A percentile compares a stretch with the other conserved stretches of the same genome.
Evolutionary conservation across 1,140 invertebrate species (phyloP).

Genomic region (Gyrodactylus bullatarudis): DNA sequence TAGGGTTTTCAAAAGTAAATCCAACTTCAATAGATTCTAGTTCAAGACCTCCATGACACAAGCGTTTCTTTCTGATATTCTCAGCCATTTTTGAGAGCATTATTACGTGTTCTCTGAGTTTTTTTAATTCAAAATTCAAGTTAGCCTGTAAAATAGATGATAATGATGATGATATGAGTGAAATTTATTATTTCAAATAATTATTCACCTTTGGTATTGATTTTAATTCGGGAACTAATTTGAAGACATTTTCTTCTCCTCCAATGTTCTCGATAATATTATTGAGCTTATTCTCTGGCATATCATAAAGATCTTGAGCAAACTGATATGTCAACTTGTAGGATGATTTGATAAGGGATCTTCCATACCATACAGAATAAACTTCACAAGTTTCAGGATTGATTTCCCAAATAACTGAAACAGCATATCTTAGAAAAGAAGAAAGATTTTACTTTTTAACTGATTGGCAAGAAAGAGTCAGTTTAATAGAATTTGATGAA

Average conservation of each 20-base stretch:
- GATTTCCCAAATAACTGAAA: conserved; percentile 22
- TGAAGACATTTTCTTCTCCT: conserved; percentile 6
- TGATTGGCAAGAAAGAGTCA: too few relatives aligned
- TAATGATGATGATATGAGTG: too few relatives aligned
- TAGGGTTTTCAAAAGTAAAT: conserved; percentile 12
- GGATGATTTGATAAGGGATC: conserved; percentile 16
- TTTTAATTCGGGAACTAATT: not conserved
- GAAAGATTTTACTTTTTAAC: too few relatives aligned
- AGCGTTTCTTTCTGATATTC: conserved; percentile 9
- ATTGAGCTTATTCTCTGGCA: conserved; percentile 6
- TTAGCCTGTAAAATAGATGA: not conserved
- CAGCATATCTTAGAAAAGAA: conserved; percentile 17
- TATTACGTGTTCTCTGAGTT: conserved; percentile 14
- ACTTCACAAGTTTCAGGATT: conserved; percentile 14
- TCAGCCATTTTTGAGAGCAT: conserved; percentile 9
- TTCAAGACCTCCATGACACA: conserved; percentile 11
- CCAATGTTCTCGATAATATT: conserved; percentile 5
- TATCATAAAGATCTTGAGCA: conserved; percentile 16
- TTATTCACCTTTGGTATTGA: not conserved
- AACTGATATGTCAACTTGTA: conserved; percentile 21
- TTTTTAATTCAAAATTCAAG: conserved; percentile 13
- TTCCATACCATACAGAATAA: conserved; percentile 16
- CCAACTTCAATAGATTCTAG: conserved; percentile 12
- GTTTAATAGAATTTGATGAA: too few relatives aligned
- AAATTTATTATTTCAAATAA: not conserved